These are phyloP conservation scores for Pygocentrus nattereri DNA, from an alignment of 2,797 vertebrate genomes.

Conservation along the genomic window DNA sequence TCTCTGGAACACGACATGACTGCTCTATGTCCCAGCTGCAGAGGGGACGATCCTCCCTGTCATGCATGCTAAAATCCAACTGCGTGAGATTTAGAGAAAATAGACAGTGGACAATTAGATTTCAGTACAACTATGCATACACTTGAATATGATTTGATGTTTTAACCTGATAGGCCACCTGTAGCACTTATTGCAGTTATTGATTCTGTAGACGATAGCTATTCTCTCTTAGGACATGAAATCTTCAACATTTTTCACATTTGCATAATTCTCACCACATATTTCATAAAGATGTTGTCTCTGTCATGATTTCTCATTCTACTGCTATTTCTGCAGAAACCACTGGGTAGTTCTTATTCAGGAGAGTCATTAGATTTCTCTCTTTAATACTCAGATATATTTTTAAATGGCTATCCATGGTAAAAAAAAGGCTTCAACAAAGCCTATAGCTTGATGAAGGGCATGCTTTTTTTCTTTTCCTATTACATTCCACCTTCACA, in stretches of 20 bases:
- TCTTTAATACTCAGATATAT: not conserved
- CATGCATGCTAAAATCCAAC: not conserved
- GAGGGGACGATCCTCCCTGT: not conserved
- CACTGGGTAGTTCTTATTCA: not conserved
- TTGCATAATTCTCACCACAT: not conserved
- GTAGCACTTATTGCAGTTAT: not conserved
- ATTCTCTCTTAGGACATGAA: not conserved
- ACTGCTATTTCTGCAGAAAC: not conserved
- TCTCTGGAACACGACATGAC: constrained; percentile 33
- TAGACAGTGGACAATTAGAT: not conserved
- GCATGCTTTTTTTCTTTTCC: not conserved
- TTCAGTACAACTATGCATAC: not conserved
- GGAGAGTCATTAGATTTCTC: too few relatives aligned
- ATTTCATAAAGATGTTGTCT: not conserved
- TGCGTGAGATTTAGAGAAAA: not conserved
- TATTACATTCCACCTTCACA: not conserved
- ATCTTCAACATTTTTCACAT: not conserved
- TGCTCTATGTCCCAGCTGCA: constrained; percentile 26
- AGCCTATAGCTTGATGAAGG: not conserved
- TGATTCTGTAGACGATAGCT: constrained; percentile 1
- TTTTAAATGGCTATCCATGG: not conserved
- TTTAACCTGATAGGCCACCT: not conserved
- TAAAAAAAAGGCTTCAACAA: too few relatives aligned
- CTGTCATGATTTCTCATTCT: not conserved
- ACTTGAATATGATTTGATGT: not conserved